These are phyloP conservation scores for Vultur gryphus DNA, from an alignment of 2,797 vertebrate species.

Conservation along the genomic window DNA sequence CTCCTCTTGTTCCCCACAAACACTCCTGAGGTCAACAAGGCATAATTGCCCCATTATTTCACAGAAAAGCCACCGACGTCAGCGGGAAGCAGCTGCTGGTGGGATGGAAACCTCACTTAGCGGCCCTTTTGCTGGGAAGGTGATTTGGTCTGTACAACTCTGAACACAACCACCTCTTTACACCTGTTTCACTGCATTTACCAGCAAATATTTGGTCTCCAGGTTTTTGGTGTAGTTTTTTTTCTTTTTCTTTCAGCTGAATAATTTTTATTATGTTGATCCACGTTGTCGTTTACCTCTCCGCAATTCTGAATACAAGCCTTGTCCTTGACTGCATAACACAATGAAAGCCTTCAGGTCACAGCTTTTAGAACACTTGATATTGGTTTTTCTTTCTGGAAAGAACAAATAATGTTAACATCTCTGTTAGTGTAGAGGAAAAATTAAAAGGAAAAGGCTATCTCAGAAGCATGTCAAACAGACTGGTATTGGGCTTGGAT, in stretches of 20 bases:
- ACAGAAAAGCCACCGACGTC: not conserved
- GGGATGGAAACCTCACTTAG: slow-evolving; percentile 9
- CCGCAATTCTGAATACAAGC: not conserved
- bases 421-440: not conserved
- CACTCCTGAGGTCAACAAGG: not conserved
- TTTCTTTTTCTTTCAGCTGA: not conserved
- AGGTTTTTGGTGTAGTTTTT: not conserved
- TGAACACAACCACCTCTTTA: not conserved
- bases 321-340: slow-evolving; percentile 23
- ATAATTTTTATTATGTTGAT: slow-evolving; percentile 19
- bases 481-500: not conserved
- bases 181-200: not conserved
- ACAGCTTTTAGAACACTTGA: slow-evolving; percentile 50
- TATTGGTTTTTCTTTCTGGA: not conserved
- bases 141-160: slow-evolving; percentile 5
- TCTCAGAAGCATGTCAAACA: not conserved
- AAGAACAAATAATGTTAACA: slow-evolving; percentile 15
- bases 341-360: slow-evolving; percentile 33
- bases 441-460: not conserved
- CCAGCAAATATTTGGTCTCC: not conserved
- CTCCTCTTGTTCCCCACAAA: not conserved
- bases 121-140: not conserved
- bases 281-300: not conserved
- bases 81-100: not conserved
- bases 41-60: not conserved